Percentiles rank a stretch among this genome's conserved stretches.
Conservation (phyloP, 2,113 vertebrate species). For the Crotalus helleri region DNA sequence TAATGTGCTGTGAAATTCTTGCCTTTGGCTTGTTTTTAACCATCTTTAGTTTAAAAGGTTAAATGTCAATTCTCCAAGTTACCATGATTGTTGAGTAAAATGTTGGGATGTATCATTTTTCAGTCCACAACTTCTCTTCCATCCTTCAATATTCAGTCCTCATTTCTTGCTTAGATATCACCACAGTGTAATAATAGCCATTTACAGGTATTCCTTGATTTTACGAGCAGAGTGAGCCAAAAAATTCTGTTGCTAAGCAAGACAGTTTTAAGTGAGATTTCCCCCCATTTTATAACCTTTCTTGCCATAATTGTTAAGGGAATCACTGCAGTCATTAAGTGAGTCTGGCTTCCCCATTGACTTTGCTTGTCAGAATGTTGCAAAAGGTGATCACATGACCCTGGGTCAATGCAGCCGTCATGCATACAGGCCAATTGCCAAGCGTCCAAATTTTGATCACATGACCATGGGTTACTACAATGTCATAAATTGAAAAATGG, state of each 20-base stretch:
- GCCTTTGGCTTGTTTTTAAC: not conserved
- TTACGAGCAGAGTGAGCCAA: not conserved
- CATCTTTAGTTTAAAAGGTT: not conserved
- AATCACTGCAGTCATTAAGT: not conserved
- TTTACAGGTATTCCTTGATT: not conserved
- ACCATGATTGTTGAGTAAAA: not conserved
- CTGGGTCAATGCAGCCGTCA: not conserved
- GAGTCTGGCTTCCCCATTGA: not conserved
- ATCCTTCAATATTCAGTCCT: not conserved
- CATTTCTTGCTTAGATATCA: not conserved
- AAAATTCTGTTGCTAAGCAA: not conserved
- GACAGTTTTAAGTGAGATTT: not conserved
- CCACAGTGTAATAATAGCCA: not conserved
- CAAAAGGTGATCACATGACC: not conserved
- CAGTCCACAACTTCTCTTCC: not conserved
- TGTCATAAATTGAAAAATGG: too few species aligned
- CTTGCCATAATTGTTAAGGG: not conserved
- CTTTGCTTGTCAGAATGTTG: not conserved
- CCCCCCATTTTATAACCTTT: not conserved
- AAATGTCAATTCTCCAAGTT: not conserved
- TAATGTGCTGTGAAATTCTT: not conserved
- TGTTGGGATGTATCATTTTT: not conserved
- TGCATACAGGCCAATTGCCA: not conserved
- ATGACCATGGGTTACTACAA: too few species aligned
- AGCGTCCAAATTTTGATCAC: too few species aligned